Conservation (phyloP, 2,888 invertebrate genomes). For the Caenorhabditis auriculariae region DNA sequence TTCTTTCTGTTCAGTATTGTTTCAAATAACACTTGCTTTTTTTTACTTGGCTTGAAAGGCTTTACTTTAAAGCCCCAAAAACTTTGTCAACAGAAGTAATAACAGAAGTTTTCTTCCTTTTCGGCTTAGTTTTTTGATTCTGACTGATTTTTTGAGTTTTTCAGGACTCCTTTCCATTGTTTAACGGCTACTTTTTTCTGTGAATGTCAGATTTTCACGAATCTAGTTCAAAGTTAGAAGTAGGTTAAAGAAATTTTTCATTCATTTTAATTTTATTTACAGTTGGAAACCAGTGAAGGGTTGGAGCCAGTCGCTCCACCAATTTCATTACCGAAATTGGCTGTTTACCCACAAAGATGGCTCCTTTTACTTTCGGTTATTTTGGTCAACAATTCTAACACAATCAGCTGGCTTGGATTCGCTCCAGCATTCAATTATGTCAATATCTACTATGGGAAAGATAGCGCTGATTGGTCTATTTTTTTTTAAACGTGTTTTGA, state of each 20-base stretch:
- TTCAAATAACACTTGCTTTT: neutral
- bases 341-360: neutral
- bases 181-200: neutral
- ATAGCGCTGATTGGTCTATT: conserved; percentile 2
- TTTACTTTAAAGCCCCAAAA: too few relatives aligned
- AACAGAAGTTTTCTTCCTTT: too few relatives aligned
- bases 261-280: too few relatives aligned
- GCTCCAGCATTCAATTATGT: conserved; percentile 7
- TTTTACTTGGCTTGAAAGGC: neutral
- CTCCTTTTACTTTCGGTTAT: neutral
- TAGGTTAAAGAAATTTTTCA: too few relatives aligned
- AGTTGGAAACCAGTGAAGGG: neutral
- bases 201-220: neutral
- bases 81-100: too few relatives aligned
- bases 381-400: conserved; percentile 5
- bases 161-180: neutral
- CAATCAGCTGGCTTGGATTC: conserved; percentile 7
- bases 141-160: neutral
- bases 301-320: neutral
- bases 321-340: neutral
- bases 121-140: too few relatives aligned
- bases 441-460: conserved; percentile 2
- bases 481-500: neutral
- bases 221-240: too few relatives aligned
- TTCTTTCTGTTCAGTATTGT: neutral